A percentile compares a stretch with the other conserved stretches of the same genome.
phyloP scores from a whole-genome alignment of 2,797 vertebrate genomes.

The Amblyopsis hoosieri region DNA sequence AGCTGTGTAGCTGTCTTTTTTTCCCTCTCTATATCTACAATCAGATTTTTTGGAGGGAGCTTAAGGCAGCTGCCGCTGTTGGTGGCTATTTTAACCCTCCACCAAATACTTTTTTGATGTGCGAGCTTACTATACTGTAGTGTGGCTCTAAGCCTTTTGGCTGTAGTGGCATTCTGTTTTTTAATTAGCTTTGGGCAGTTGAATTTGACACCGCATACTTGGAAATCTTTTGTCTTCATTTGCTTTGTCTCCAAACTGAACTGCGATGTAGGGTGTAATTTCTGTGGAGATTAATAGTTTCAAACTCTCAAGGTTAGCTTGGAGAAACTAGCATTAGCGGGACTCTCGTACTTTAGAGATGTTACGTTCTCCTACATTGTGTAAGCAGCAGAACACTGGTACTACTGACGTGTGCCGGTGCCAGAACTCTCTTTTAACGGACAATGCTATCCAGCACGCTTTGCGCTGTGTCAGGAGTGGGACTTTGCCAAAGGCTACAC shows the following conservation, averaged over 20 bases:
- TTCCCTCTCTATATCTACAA: slow-evolving; percentile 17
- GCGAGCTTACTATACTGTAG: slow-evolving; percentile 38
- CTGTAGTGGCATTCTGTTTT: background rate
- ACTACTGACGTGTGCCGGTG: slow-evolving; percentile 47
- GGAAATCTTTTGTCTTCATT: slow-evolving; percentile 7
- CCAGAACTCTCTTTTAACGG: slow-evolving; percentile 59
- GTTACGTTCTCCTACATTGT: slow-evolving; percentile 1
- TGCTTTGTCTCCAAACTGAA: slow-evolving; percentile 5
- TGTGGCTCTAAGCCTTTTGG: slow-evolving; percentile 24
- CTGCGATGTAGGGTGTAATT: background rate
- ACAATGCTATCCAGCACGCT: slow-evolving; percentile 28
- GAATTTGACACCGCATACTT: slow-evolving; percentile 1
- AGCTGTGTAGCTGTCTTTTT: background rate
- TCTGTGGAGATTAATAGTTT: background rate
- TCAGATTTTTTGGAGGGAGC: slow-evolving; percentile 51
- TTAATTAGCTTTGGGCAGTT: background rate
- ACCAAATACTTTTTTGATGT: slow-evolving; percentile 52
- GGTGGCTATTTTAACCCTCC: slow-evolving; percentile 65
- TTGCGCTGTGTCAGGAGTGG: slow-evolving; percentile 54
- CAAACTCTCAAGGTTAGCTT: slow-evolving; percentile 11
- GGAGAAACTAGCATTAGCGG: slow-evolving; percentile 12
- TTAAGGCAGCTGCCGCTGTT: slow-evolving; percentile 48
- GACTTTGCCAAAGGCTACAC: slow-evolving; percentile 43
- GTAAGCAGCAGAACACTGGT: slow-evolving; percentile 39
- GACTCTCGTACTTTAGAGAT: background rate